Evolutionary conservation across 1,140 invertebrate species (phyloP).

Genomic region (Gonatopus flavifemur): DNA sequence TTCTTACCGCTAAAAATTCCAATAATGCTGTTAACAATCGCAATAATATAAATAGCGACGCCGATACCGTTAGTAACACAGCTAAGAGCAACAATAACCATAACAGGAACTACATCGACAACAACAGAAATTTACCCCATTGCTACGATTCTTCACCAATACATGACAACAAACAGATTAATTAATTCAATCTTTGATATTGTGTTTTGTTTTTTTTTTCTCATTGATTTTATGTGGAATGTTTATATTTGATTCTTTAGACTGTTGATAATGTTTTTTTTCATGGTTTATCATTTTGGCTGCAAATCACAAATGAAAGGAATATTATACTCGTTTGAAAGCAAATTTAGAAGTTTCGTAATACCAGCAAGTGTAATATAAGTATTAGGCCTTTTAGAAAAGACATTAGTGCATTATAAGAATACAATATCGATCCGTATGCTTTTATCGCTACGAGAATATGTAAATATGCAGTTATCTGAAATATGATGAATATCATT

Average conservation of each 20-base stretch:
- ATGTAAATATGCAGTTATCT: too few relatives aligned
- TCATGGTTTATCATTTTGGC: too few relatives aligned
- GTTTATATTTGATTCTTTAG: neutral
- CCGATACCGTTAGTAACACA: slow-evolving; percentile 34
- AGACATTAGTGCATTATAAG: too few relatives aligned
- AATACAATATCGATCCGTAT: too few relatives aligned
- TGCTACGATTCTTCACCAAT: slow-evolving; percentile 28
- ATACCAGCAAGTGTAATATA: too few relatives aligned
- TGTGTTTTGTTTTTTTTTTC: neutral
- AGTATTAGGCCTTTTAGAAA: too few relatives aligned
- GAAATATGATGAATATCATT: too few relatives aligned
- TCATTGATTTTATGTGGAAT: neutral
- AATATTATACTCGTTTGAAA: too few relatives aligned
- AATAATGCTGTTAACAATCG: slow-evolving; percentile 46
- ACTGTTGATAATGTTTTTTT: too few relatives aligned
- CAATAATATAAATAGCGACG: slow-evolving; percentile 30
- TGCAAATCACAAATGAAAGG: too few relatives aligned
- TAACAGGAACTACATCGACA: slow-evolving; percentile 13
- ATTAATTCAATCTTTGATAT: neutral
- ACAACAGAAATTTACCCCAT: slow-evolving; percentile 31
- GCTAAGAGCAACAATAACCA: slow-evolving; percentile 28
- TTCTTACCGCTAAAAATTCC: slow-evolving; percentile 52
- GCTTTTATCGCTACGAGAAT: too few relatives aligned
- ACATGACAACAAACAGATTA: slow-evolving; percentile 20
- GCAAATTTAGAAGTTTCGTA: too few relatives aligned